Percentiles rank a stretch among this genome's conserved stretches.
Conservation (phyloP, 2,888 invertebrate species). For the Aromia moschata region DNA sequence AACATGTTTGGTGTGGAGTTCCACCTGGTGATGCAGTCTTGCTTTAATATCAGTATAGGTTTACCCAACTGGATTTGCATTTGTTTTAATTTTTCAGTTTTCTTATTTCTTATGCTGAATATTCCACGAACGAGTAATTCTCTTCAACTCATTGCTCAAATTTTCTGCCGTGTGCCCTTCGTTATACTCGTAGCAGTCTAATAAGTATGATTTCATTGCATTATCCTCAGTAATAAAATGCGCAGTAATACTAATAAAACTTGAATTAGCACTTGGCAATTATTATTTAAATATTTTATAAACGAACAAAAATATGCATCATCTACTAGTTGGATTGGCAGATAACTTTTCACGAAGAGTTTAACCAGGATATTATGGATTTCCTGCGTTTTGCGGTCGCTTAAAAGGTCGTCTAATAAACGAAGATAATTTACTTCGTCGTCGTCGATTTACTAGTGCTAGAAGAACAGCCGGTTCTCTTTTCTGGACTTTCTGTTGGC, state of each 20-base stretch:
- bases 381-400: slow-evolving; percentile 19
- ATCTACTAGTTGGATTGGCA: slow-evolving; percentile 28
- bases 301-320: slow-evolving; percentile 19
- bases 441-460: no score
- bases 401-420: slow-evolving; percentile 21
- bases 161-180: slow-evolving; percentile 7
- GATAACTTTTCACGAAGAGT: slow-evolving; percentile 18
- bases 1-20: slow-evolving; percentile 27
- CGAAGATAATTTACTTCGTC: slow-evolving; percentile 12
- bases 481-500: not conserved
- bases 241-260: slow-evolving; percentile 9
- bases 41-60: slow-evolving; percentile 11
- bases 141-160: not conserved
- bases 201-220: slow-evolving; percentile 1
- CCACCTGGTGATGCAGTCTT: slow-evolving; percentile 23
- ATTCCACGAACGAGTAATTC: slow-evolving; percentile 16
- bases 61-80: slow-evolving; percentile 13
- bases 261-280: not conserved
- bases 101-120: slow-evolving; percentile 18
- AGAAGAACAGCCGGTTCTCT: no score
- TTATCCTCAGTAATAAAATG: not conserved
- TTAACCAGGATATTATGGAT: slow-evolving; percentile 4
- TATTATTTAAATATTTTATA: not conserved
- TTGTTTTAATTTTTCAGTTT: slow-evolving; percentile 14
- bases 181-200: slow-evolving; percentile 10